A percentile compares a stretch with the other conserved stretches of the same genome.
These are phyloP conservation scores for Bombus turneri DNA, from an alignment of 1,140 invertebrate species.

Conservation along the genomic window DNA sequence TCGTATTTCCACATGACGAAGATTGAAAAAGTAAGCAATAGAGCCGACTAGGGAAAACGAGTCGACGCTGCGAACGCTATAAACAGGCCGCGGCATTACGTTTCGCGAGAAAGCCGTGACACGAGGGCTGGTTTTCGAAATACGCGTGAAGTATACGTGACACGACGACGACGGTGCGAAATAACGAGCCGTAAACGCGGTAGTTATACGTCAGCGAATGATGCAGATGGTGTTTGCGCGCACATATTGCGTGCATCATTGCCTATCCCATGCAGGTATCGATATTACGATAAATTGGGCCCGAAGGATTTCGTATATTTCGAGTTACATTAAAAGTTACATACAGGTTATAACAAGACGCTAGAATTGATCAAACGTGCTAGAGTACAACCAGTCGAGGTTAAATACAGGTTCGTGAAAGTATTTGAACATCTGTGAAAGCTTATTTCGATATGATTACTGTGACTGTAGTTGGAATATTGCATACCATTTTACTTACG, in stretches of 20 bases:
- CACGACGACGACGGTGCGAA: background rate
- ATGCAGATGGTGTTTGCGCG: background rate
- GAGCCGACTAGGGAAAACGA: no score
- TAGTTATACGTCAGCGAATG: conserved; percentile 6
- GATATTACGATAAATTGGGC: background rate
- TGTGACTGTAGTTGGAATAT: no score
- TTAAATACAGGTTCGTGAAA: background rate
- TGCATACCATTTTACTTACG: no score
- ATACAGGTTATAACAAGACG: no score
- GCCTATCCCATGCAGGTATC: background rate
- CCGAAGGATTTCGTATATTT: background rate
- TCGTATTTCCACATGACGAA: conserved; percentile 10
- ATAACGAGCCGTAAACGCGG: conserved; percentile 28
- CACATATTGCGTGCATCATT: background rate
- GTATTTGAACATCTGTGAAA: no score
- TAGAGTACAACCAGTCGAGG: no score
- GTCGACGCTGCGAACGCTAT: background rate
- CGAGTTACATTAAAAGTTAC: no score
- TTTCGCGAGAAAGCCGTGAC: background rate
- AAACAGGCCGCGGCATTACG: background rate
- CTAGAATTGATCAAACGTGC: no score
- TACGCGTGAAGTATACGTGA: conserved; percentile 15
- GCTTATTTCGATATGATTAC: no score
- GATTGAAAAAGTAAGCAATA: conserved; percentile 17
- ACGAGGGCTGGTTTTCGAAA: conserved; percentile 19